phyloP scores from a whole-genome alignment of 2,113 vertebrate species.

The Bos taurus region DNA sequence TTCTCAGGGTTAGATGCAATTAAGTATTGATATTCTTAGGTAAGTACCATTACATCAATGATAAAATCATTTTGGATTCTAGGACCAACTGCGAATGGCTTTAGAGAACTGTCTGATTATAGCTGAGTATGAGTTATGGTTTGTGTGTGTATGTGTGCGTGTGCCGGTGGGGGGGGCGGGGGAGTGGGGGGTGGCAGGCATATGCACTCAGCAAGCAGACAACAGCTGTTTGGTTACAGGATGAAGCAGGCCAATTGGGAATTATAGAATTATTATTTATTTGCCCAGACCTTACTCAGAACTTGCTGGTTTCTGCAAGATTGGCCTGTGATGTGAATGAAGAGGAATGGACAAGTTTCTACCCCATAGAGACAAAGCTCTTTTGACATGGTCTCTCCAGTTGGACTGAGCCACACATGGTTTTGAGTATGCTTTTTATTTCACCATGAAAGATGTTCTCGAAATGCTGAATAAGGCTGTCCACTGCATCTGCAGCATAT shows the following conservation, averaged over 20 bases:
- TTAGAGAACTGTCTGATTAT: background rate
- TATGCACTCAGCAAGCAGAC: background rate
- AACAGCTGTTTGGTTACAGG: background rate
- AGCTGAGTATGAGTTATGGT: background rate
- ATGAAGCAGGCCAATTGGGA: background rate
- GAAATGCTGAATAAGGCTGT: background rate
- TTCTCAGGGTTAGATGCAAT: background rate
- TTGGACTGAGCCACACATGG: background rate
- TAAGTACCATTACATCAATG: background rate
- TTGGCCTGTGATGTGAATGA: background rate
- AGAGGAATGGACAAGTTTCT: background rate
- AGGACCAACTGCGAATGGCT: background rate
- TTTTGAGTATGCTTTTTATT: background rate
- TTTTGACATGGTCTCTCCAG: background rate
- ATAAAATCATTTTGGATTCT: background rate
- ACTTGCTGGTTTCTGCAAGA: background rate
- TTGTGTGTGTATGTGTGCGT: background rate
- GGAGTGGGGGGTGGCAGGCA: accelerated
- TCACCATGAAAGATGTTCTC: background rate
- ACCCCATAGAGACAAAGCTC: background rate
- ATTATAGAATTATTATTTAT: background rate
- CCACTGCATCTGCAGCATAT: background rate
- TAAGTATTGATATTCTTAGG: background rate
- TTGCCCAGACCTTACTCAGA: background rate
- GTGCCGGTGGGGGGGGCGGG: background rate